phyloP scores from a whole-genome alignment of 2,113 vertebrate genomes.

The Emydura subglobosa region DNA sequence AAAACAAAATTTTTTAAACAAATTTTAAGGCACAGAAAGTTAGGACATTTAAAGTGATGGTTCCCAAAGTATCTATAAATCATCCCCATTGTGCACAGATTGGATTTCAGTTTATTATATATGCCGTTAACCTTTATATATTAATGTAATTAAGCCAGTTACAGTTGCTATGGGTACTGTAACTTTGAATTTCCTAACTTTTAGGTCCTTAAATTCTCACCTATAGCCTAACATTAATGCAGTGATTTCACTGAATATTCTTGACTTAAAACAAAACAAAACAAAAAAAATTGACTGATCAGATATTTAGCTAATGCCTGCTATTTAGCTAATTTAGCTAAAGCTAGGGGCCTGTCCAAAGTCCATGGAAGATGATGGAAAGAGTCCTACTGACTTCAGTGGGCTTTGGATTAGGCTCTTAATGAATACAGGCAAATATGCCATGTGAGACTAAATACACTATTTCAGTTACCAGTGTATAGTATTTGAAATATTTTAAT shows the following conservation, averaged over 20 bases:
- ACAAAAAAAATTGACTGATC: background rate
- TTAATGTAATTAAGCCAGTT: background rate
- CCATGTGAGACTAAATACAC: background rate
- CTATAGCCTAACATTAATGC: background rate
- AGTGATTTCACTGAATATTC: background rate
- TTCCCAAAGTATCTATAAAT: background rate
- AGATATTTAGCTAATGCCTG: fast-evolving
- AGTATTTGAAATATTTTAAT: background rate
- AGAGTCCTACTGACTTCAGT: background rate
- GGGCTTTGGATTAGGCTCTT: background rate
- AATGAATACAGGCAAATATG: background rate
- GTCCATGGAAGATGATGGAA: background rate
- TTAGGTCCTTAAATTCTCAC: background rate
- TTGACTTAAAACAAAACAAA: background rate
- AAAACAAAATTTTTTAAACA: background rate
- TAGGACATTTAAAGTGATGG: background rate
- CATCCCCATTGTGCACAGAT: background rate
- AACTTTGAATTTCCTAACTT: background rate
- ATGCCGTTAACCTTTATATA: background rate
- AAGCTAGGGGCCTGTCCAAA: background rate
- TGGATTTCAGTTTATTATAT: background rate
- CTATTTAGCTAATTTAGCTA: too few relatives aligned
- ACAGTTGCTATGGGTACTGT: background rate
- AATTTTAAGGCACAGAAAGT: background rate
- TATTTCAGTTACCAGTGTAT: background rate